Percentiles rank a stretch among this genome's conserved stretches.
These are phyloP conservation scores for Atlantisia rogersi DNA, from an alignment of 2,113 vertebrate species.

Conservation along the genomic window DNA sequence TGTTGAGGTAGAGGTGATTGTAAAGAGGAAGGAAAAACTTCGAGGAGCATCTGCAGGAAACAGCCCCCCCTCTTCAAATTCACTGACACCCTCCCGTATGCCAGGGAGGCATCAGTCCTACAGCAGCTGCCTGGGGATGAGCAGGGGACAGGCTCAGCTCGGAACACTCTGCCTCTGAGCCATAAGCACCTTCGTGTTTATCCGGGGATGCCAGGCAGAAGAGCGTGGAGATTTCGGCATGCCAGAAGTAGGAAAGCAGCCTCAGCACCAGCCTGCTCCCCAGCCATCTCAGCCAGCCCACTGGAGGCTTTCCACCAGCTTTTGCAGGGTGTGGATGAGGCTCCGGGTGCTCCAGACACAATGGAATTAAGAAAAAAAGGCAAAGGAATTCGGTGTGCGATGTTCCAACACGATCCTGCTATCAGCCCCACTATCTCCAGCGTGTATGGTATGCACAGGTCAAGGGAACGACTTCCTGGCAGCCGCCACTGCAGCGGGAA, in stretches of 20 bases:
- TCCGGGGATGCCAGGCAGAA: background rate
- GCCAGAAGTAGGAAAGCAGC: background rate
- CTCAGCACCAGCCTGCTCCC: background rate
- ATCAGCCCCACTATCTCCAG: slow-evolving; percentile 71
- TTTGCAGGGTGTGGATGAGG: slow-evolving; percentile 22
- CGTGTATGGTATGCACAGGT: slow-evolving; percentile 71
- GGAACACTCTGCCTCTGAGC: background rate
- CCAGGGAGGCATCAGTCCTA: background rate
- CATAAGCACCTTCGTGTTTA: background rate
- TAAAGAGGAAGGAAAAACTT: background rate
- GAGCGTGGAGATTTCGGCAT: rapidly evolving
- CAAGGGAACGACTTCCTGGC: slow-evolving; percentile 71
- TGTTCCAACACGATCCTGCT: slow-evolving; percentile 75
- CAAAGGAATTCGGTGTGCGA: slow-evolving; percentile 34
- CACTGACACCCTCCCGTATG: background rate
- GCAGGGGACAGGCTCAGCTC: background rate
- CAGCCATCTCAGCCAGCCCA: background rate
- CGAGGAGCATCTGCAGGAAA: background rate
- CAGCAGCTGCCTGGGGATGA: background rate
- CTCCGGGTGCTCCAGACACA: slow-evolving; percentile 58
- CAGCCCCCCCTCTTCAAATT: background rate
- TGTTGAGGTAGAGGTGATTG: background rate
- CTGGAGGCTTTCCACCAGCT: slow-evolving; percentile 52
- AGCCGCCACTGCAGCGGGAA: background rate
- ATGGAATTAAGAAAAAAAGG: slow-evolving; percentile 63